Evolutionary conservation across 2,888 invertebrate species (phyloP), one percentile per base, ranked within the genome.

Genomic region (Latrodectus elegans): DNA sequence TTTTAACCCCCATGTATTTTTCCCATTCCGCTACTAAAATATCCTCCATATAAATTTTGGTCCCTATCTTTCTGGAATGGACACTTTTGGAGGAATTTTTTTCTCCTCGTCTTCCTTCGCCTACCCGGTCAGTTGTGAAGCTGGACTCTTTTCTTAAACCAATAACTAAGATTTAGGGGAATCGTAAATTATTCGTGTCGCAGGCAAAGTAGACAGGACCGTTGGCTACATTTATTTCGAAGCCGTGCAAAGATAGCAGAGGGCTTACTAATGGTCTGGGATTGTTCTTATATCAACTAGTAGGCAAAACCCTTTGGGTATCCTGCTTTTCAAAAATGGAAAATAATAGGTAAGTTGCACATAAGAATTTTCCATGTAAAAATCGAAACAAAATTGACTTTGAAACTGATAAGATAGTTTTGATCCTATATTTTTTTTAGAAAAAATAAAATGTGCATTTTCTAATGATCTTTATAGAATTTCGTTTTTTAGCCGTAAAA

Each of bases 21-120:
- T 73, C 78, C 74, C 68, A 78, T 74, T 72, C 74, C 75, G 70
- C 55, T 71, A 79, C 85, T 85, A 85, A 85, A 85, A 85, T 80
- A 85, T 85, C 85, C 85, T 79, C 75, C 80, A 80, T 85, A 85
- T 85, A 80, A 85, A 80, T 85, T 85, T 85, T 79, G 74, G 74
- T 85, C 79, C 85, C 79, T 85, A 80, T 85, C 85, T 85, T 74
- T 68, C 80, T 80, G 85, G 52, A 77, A 83, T 83, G 76, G 85
- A 85, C 80, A 85, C 75, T 85, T 85, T 53, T 68, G 15, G 55
- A 15, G 26, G 49, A 49, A 70, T 96, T 91, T 97, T 22, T 97
- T 0, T 97, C 98, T 91, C 96, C 96, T 90, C 95, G 95, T 93
- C 98, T 98, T 89, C 99, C 98, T 91, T 98, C 98, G 90, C 95